These are phyloP conservation scores for Apeltes quadracus DNA, from an alignment of 2,113 vertebrate species.

Conservation along the genomic window DNA sequence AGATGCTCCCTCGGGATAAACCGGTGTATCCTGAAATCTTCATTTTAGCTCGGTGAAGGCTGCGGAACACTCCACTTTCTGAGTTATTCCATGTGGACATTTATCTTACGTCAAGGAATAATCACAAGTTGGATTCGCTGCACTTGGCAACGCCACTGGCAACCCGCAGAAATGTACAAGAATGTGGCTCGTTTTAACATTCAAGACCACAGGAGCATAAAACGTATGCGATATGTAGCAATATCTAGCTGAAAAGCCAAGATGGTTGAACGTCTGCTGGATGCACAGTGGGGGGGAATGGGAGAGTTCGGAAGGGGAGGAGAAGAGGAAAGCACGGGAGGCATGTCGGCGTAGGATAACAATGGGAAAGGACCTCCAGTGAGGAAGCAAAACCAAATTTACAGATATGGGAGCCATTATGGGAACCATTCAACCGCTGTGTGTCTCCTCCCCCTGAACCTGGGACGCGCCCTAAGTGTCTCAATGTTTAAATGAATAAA, in stretches of 20 bases:
- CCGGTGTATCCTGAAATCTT: slow-evolving; percentile 30
- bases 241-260: slow-evolving; percentile 23
- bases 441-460: not conserved
- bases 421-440: not conserved
- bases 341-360: slow-evolving; percentile 15
- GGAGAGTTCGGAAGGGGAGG: not conserved
- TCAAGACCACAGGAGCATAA: not conserved
- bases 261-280: slow-evolving; percentile 20
- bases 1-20: slow-evolving; percentile 43
- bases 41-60: slow-evolving; percentile 28
- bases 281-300: slow-evolving; percentile 3
- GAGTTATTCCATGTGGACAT: slow-evolving; percentile 23
- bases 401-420: no score
- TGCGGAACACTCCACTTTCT: not conserved
- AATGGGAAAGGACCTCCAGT: slow-evolving; percentile 15
- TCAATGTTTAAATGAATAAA: no score
- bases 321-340: not conserved
- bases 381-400: no score
- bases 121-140: slow-evolving; percentile 42
- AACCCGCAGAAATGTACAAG: slow-evolving; percentile 12
- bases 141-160: slow-evolving; percentile 9
- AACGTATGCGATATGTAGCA: not conserved
- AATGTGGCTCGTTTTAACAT: not conserved
- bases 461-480: no score
- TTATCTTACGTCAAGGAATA: slow-evolving; percentile 33